Evolutionary conservation across 2,797 vertebrate species (phyloP), one percentile per base, ranked within the genome.

Genomic region (Argya squamiceps): DNA sequence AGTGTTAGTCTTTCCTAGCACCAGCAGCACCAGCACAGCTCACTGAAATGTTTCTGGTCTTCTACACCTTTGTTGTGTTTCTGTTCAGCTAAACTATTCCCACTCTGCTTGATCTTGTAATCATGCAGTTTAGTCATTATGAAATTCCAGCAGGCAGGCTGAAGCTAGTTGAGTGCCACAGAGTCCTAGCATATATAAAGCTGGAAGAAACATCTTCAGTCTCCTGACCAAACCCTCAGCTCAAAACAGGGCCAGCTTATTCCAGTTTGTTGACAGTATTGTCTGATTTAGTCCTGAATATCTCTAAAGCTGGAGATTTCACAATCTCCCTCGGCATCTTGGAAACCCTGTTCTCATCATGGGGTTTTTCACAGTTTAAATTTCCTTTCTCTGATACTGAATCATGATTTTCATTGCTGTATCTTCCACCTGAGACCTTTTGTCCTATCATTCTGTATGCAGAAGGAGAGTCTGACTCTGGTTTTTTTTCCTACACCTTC

Each of bases 31-130:
- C 30, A 76, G 36, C 7, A 4, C 19, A 81, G 30, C 46, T 86
- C 62, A 87, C 15, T 49, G 32, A 56, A 91, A 23, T 9, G 4
- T 49, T 75, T 71, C 65, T 75, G 41, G 19, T 62, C 32, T 73
- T 84, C 36, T 49, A 23, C 19, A 39, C 34, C 46, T 83, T 86
- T 46, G 18, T 41, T 83, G 46, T 80, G 24, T 41, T 82, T 20
- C 30, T 63, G 12, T 59, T 85, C 59, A 23, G 24, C 49, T 79
- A 82, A 87, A 47, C 20, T 49, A 11, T 53, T 82, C 21, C 22
- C 10, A 36, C 12, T 13, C 23, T 0, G 0, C 20, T 69, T 43
- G 18, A 11, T 16, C 13, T 58, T 37, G 3, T 29, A 50, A 47
- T 10, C 6, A 17, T 23, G 9, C 36, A 17, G 11, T 43, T 89